Base-by-base conservation (phyloP, 2,888 invertebrate genomes). In the Candidula unifasciata region DNA sequence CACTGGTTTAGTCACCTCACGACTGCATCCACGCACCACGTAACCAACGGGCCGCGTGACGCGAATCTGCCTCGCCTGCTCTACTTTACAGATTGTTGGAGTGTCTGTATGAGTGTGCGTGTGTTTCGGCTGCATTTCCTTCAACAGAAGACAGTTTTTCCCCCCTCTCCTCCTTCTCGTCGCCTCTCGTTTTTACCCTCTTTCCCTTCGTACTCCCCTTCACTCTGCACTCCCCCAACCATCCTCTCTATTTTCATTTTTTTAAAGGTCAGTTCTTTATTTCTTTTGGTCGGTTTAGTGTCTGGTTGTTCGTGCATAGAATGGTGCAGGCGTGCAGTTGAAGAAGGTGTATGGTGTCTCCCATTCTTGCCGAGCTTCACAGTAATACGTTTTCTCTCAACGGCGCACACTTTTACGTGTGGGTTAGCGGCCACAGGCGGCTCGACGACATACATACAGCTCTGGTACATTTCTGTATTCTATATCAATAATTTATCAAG, bases 281-380 rank as follows among this genome's bases (percentile, higher is more conserved):
- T 74, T 74, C 73, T 52, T 74, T 74, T 74, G 52, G 73, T 74
- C 27, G 52, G 73, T 37, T 74, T 52, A 74, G 52, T 74, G 73
- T 74, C 73, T 74, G 2, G 73, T 74, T 74, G 52, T 74, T 74
- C 73, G n/a, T 52, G 73, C 73, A 74, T 74, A 74, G 73, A 74
- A 74, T 74, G 52, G 73, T 44, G 73, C 73, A 74, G 73, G n/a
- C 44, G 13, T 52, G 73, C 73, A 74, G 73, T 30, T 2, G 73
- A 2, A 6, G 35, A 52, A 74, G 52, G 73, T 74, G 44, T 44
- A 60, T n/a, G 52, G 27, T 74, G 52, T 74, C 16, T 44, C 52
- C 73, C 27, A 74, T 74, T 74, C 73, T 35, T 74, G 18, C n/a
- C 73, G 44, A 52, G 8, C 3, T 1, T 30, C 44, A 44, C 13